Conservation (phyloP, 2,888 invertebrate species). For the Andrena hattorfiana region DNA sequence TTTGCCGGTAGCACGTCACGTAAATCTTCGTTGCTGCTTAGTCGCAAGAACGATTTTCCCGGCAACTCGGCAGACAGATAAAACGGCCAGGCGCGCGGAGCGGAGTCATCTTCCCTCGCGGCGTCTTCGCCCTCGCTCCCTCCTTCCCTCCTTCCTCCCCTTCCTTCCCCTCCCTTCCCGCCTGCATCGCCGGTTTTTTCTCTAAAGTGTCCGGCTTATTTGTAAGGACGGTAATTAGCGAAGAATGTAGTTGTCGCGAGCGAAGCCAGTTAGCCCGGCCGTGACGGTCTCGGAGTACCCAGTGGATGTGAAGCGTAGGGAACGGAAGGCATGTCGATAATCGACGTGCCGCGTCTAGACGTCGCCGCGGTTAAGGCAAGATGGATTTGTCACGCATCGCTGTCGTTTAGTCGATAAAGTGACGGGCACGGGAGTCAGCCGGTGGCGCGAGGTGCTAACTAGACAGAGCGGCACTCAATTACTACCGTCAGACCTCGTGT, state of each 20-base stretch:
- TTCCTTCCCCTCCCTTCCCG: background rate
- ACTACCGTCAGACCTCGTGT: constrained; percentile 84
- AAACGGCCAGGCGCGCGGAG: constrained; percentile 52
- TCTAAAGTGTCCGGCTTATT: constrained; percentile 29
- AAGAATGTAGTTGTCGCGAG: constrained; percentile 6
- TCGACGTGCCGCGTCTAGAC: constrained; percentile 63
- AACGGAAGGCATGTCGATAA: constrained; percentile 69
- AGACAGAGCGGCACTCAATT: constrained; percentile 85
- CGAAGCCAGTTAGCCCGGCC: constrained; percentile 2
- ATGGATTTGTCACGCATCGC: constrained; percentile 84
- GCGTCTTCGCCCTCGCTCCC: background rate
- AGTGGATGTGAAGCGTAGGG: constrained; percentile 31
- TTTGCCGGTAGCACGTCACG: constrained; percentile 66
- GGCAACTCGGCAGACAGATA: constrained; percentile 64
- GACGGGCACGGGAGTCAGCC: constrained; percentile 82
- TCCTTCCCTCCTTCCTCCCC: background rate
- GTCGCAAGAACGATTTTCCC: constrained; percentile 70
- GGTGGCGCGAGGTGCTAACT: constrained; percentile 80
- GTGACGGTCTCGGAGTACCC: constrained; percentile 14
- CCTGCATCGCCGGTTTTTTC: constrained; percentile 8
- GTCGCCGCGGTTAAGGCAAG: constrained; percentile 76
- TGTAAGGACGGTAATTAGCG: constrained; percentile 57
- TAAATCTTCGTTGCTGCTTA: constrained; percentile 71
- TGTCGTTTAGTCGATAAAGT: constrained; percentile 83
- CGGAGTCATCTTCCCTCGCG: constrained; percentile 36